phyloP scores from a whole-genome alignment of 2,797 vertebrate species.

The Poecilia picta region DNA sequence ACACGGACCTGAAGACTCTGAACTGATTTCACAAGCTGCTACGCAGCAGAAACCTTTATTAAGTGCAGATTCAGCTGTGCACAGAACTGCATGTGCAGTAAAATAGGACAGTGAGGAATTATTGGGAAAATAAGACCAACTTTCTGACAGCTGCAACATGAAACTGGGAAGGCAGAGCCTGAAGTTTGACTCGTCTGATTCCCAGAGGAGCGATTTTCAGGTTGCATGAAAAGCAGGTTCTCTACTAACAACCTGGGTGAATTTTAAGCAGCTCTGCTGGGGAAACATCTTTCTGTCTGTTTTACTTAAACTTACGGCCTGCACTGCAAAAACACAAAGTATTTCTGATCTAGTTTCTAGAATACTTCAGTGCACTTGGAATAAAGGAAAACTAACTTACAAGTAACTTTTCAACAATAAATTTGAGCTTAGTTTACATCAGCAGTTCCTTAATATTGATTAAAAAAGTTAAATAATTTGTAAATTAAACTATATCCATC shows the following conservation, averaged over 20 bases:
- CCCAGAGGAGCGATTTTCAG: constrained; percentile 13
- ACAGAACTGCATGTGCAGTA: constrained; percentile 18
- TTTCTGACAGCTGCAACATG: constrained; percentile 36
- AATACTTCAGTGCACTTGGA: too few species aligned
- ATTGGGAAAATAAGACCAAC: constrained; percentile 12
- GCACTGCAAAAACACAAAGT: too few species aligned
- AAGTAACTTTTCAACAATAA: too few species aligned
- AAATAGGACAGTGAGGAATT: constrained; percentile 68
- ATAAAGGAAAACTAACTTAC: too few species aligned
- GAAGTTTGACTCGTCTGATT: constrained; percentile 24
- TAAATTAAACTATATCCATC: too few species aligned
- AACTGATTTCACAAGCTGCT: constrained; percentile 25
- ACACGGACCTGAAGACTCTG: constrained; percentile 28
- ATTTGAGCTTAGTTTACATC: too few species aligned
- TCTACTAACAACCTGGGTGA: constrained; percentile 28
- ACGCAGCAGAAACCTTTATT: background rate
- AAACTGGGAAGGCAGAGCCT: constrained; percentile 33
- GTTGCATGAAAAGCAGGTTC: constrained; percentile 14
- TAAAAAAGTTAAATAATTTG: too few species aligned
- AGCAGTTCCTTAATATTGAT: too few species aligned
- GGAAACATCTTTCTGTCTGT: background rate
- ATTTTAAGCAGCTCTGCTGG: constrained; percentile 21
- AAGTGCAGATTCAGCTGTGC: constrained; percentile 49
- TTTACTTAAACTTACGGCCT: background rate
- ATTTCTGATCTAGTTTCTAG: too few species aligned